Percentiles rank a stretch among this genome's conserved stretches.
phyloP scores from a whole-genome alignment of 2,888 invertebrate species.

The Drosophila putrida region DNA sequence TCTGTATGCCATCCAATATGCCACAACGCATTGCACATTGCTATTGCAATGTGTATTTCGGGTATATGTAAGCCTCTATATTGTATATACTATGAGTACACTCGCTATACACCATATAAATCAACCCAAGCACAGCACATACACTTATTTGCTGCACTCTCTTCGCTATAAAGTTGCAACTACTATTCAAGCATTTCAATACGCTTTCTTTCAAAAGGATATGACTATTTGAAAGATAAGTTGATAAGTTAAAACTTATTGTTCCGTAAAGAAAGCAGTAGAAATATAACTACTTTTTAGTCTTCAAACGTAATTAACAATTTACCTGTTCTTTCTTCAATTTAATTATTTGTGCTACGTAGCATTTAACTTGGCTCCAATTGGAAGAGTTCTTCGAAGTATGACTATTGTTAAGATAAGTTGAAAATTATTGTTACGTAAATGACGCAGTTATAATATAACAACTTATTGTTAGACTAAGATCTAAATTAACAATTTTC shows the following conservation, averaged over 20 bases:
- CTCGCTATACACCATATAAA: slow-evolving; percentile 55
- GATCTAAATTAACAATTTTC: no score
- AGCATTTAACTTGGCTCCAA: no score
- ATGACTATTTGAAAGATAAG: background rate
- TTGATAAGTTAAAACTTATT: background rate
- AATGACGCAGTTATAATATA: no score
- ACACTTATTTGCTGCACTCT: slow-evolving; percentile 57
- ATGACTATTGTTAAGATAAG: no score
- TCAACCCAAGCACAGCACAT: slow-evolving; percentile 60
- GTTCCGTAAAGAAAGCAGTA: no score
- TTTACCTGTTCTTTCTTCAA: no score
- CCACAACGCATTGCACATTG: slow-evolving; percentile 46
- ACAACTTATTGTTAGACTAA: no score
- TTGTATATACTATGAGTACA: slow-evolving; percentile 37
- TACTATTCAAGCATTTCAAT: slow-evolving; percentile 22
- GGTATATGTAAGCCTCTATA: slow-evolving; percentile 40
- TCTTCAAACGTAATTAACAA: no score
- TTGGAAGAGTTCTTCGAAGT: no score
- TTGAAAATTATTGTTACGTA: no score
- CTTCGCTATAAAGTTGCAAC: slow-evolving; percentile 53
- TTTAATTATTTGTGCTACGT: no score
- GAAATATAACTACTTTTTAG: no score
- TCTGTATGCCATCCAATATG: slow-evolving; percentile 63
- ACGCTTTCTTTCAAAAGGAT: slow-evolving; percentile 1
- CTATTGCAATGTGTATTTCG: slow-evolving; percentile 29